Base-by-base conservation (phyloP, 37 sponge, comb jelly and placozoan genomes). In the Oopsacas minuta region DNA sequence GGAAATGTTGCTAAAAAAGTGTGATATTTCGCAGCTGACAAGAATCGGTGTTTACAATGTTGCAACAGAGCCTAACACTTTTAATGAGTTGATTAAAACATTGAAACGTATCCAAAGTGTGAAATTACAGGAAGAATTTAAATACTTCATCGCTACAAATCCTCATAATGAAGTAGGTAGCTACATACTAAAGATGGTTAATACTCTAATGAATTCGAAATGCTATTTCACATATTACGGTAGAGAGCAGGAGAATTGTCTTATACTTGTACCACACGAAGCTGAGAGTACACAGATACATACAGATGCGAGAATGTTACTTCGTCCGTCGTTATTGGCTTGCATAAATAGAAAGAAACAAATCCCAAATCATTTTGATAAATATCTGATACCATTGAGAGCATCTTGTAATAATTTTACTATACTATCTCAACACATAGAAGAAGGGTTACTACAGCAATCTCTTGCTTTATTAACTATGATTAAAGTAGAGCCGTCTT, bases 381-480 rank as follows among this genome's bases (percentile, higher is more conserved):
- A 61, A 61, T 61, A 32, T 12, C 30, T 61, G 30, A 3, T 61
- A 32, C 75, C 75, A 61, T 34, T 61, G 75, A n/a, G 22, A 5
- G 75, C 75, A 25, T 61, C 75, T n/a, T 61, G 75, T 34, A 61
- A 61, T 34, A 61, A 61, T 61, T 61, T 61, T n/a, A 61, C 75
- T 25, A 61, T 61, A 32, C 22, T 61, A 61, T 61, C 75, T 12
- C 22, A 61, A 25, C 75, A 61, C 75, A 61, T 61, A 34, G 75
- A 61, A 34, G 75, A 61, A n/a, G 75, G 1, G 75, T 34, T 61
- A 34, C 75, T 61, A n/a, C 75, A 25, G 22, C 75, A 61, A 34
- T 61, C 75, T 3, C 75, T 61, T 5, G 75, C 75, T 61, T 34
- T 61, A 34, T 5, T 61, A 7, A 34, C 75, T 10, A 3, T 61